Evolutionary conservation across 2,888 invertebrate genomes (phyloP).

Genomic region (Nemoura dubitans): DNA sequence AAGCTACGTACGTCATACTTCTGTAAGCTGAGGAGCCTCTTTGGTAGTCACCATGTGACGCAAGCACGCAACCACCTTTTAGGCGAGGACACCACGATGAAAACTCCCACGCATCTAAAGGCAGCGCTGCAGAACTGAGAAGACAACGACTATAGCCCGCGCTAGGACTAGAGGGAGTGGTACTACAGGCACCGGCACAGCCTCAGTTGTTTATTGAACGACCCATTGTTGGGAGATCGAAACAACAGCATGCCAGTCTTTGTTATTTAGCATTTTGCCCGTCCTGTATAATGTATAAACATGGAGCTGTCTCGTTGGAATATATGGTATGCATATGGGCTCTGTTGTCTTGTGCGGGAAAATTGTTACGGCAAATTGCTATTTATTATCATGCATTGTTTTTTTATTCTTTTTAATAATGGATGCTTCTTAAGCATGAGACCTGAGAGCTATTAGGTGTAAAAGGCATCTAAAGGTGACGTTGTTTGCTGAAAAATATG

Average conservation of each 20-base stretch:
- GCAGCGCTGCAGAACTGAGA: no score
- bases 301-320: not conserved
- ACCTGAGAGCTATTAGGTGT: not conserved
- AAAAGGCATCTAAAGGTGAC: not conserved
- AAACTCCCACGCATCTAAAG: no score
- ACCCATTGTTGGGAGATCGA: not conserved
- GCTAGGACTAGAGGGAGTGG: not conserved
- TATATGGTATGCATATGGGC: not conserved
- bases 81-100: no score
- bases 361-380: not conserved
- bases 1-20: not conserved
- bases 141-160: not conserved
- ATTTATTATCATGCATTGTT: constrained; percentile 1
- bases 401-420: not conserved
- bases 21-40: not conserved
- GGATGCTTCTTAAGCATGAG: not conserved
- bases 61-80: not conserved
- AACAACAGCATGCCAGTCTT: not conserved
- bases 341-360: not conserved
- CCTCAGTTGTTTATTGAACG: not conserved
- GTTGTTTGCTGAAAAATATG: not conserved
- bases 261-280: not conserved
- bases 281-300: not conserved
- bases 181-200: not conserved
- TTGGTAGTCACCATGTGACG: not conserved